A percentile compares a stretch with the other conserved stretches of the same genome.
These are phyloP conservation scores for Spodoptera picta DNA, from an alignment of 2,888 invertebrate species.

Conservation along the genomic window DNA sequence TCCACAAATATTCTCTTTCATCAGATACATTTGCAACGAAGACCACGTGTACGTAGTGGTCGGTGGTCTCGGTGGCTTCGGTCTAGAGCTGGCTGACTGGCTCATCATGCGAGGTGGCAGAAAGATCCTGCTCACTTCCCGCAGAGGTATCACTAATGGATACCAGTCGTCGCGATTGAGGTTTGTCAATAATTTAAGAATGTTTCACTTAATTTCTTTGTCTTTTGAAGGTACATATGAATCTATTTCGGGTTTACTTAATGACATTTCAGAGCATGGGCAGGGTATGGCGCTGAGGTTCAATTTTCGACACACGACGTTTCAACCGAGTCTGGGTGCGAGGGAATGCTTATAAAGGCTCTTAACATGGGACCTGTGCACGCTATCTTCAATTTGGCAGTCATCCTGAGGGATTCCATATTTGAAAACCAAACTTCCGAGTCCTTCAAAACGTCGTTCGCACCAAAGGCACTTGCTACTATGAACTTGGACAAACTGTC, in stretches of 20 bases:
- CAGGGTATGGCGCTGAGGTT: constrained; percentile 91
- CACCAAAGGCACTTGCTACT: constrained; percentile 95
- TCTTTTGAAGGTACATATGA: too few species aligned
- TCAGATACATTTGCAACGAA: constrained; percentile 86
- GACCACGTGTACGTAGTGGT: constrained; percentile 89
- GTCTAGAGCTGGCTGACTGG: constrained; percentile 96
- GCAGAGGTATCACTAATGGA: constrained; percentile 93
- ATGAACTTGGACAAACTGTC: constrained; percentile 91
- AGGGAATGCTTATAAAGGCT: constrained; percentile 90
- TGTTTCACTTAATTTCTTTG: too few species aligned
- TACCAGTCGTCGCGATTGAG: constrained; percentile 92
- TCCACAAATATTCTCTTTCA: too few species aligned
- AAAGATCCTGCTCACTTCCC: constrained; percentile 93
- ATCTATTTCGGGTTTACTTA: neutral
- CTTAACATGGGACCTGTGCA: constrained; percentile 91
- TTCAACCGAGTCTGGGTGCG: constrained; percentile 91
- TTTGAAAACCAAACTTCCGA: constrained; percentile 93
- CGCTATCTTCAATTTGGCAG: constrained; percentile 97
- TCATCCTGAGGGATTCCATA: constrained; percentile 92
- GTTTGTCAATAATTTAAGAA: constrained; percentile 66
- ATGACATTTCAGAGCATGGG: constrained; percentile 89
- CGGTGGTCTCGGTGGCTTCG: constrained; percentile 97
- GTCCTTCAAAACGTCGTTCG: constrained; percentile 90
- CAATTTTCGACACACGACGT: constrained; percentile 92
- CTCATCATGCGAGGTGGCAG: constrained; percentile 94